Base-by-base conservation (phyloP, 2,888 invertebrate species). In the Deladenus siricidicola region DNA sequence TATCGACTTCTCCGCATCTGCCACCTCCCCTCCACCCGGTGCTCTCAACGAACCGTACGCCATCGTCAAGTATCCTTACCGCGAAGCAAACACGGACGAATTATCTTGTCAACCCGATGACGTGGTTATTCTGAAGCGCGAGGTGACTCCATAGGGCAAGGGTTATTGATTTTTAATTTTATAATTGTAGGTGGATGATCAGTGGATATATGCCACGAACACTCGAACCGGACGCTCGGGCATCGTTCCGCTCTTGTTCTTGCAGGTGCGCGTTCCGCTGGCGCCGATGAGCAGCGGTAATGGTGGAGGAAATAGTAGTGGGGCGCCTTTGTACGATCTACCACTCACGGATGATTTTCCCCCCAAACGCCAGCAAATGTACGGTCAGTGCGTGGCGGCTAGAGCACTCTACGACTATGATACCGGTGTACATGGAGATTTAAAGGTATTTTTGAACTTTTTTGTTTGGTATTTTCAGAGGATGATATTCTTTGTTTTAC, bases 321-420 rank as follows among this genome's bases (percentile, higher is more conserved):
- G 47, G 19, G 50, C 21, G 55, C 2, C 24, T 14, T 23, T 34
- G 19, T n/a, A n/a, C n/a, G n/a, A n/a, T n/a, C n/a, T 51, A 3
- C 17, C 57, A 10, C 6, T 42, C 21, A 24, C 61, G 4, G 50
- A 6, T 29, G 23, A 63, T 39, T 19, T 34, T 59, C 34, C n/a
- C n/a, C 6, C 29, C 4, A 56, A 57, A 10, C 39, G 39, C 39
- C 6, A 34, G 8, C 6, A 34, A 14, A 6, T 34, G 39, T 10
- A 6, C 19, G 28, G 28, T 43, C 60, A n/a, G 19, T 58, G 17
- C 44, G 30, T 23, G 6, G 24, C 30, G 17, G 71, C 69, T 1
- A 66, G 65, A 1, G 75, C 75, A 6, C 34, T 76, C 17, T 76
- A 72, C 58, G 76, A 74, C 56, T 76, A 72, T 56, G 59, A 64